Conservation (phyloP, 1,140 invertebrate genomes). For the Gonioctena quinquepunctata region DNA sequence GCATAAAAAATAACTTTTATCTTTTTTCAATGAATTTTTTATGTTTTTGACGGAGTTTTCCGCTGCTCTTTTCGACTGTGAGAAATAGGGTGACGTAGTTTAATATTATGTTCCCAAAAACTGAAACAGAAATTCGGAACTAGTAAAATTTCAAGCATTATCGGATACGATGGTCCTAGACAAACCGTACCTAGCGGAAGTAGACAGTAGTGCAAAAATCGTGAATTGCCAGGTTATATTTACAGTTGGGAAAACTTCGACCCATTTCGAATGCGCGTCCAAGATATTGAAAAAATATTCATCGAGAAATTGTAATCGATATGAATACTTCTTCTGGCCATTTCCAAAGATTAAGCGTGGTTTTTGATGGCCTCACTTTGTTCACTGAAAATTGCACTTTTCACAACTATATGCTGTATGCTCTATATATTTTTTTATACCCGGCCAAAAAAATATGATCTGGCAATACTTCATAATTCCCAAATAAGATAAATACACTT, state of each 20-base stretch:
- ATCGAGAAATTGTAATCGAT: slow-evolving; percentile 13
- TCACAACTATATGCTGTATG: slow-evolving; percentile 3
- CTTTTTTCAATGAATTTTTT: slow-evolving; percentile 49
- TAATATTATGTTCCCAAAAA: too few species aligned
- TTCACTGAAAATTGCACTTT: slow-evolving; percentile 13
- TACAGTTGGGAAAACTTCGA: slow-evolving; percentile 14
- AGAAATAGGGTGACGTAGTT: slow-evolving; percentile 47
- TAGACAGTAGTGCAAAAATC: too few species aligned
- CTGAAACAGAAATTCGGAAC: too few species aligned
- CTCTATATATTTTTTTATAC: too few species aligned
- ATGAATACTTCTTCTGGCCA: slow-evolving; percentile 16
- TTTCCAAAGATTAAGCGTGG: slow-evolving; percentile 5
- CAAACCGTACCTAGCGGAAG: too few species aligned
- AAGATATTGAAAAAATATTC: slow-evolving; percentile 14
- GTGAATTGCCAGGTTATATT: too few species aligned
- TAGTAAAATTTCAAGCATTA: too few species aligned
- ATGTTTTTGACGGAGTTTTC: slow-evolving; percentile 53
- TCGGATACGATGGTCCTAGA: slow-evolving; percentile 47
- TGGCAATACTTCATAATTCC: slow-evolving; percentile 16
- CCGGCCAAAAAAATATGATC: slow-evolving; percentile 14
- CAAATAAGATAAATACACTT: slow-evolving; percentile 12
- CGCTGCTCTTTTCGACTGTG: slow-evolving; percentile 52
- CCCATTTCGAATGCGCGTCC: slow-evolving; percentile 17
- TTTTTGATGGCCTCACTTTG: slow-evolving; percentile 11
- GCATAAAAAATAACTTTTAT: slow-evolving; percentile 31